Percentiles rank a stretch among this genome's conserved stretches.
These are phyloP conservation scores for Malurus elegans DNA, from an alignment of 2,113 vertebrate genomes.

Conservation along the genomic window DNA sequence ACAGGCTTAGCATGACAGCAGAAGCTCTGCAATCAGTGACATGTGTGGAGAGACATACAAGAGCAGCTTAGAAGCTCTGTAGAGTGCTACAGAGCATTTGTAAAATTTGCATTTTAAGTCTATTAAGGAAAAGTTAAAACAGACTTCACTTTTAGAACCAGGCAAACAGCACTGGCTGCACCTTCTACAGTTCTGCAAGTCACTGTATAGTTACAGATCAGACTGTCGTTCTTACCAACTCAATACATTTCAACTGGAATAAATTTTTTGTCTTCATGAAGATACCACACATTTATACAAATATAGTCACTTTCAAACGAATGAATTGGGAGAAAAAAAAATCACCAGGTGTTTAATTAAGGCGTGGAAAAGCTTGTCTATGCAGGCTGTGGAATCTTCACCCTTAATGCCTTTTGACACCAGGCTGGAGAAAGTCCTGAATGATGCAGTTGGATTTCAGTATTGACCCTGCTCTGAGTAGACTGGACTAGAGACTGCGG, in stretches of 20 bases:
- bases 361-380: background rate
- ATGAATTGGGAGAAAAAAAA: background rate
- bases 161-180: background rate
- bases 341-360: background rate
- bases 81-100: background rate
- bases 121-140: background rate
- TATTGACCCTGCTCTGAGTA: background rate
- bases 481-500: background rate
- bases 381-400: background rate
- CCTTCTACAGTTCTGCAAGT: background rate
- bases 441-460: background rate
- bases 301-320: background rate
- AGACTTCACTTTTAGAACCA: background rate
- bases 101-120: background rate
- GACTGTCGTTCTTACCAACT: background rate
- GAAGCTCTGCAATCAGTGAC: background rate
- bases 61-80: background rate
- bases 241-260: background rate
- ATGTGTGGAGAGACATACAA: too few species aligned
- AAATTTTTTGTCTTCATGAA: background rate
- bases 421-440: background rate
- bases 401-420: background rate
- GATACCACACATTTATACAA: background rate
- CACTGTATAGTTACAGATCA: background rate
- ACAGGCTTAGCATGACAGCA: background rate